These are phyloP conservation scores for Disparrhopalites patrizii DNA, from an alignment of 2,888 invertebrate genomes.

Conservation along the genomic window DNA sequence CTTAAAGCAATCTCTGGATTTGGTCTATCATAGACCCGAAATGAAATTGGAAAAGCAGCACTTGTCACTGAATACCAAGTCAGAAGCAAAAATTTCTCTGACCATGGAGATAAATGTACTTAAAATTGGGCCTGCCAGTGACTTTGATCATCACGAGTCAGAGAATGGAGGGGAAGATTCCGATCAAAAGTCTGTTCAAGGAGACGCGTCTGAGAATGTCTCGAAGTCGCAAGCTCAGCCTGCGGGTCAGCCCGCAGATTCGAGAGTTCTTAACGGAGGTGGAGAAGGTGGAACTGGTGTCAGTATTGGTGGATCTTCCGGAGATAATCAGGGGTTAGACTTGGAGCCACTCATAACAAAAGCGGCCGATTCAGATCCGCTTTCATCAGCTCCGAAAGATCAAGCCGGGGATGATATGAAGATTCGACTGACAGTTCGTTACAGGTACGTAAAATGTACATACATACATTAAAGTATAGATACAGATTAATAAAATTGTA, in stretches of 20 bases:
- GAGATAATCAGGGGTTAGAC: not conserved
- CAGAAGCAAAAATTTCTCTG: constrained; percentile 45
- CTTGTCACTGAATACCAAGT: constrained; percentile 40
- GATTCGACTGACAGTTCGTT: constrained; percentile 39
- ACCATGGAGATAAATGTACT: constrained; percentile 41
- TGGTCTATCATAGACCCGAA: constrained; percentile 43
- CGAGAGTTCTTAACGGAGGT: too few species aligned
- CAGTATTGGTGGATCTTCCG: not conserved
- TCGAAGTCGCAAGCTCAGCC: not conserved
- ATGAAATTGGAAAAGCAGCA: constrained; percentile 47
- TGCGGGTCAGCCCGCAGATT: not conserved
- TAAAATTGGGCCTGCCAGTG: constrained; percentile 23
- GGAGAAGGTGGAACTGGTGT: not conserved
- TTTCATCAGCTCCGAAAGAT: constrained; percentile 24
- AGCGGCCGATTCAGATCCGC: constrained; percentile 33
- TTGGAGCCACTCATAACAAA: constrained; percentile 23
- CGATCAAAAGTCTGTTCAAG: constrained; percentile 17
- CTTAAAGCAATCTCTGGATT: constrained; percentile 45
- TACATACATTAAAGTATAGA: too few species aligned
- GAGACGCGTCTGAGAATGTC: constrained; percentile 25
- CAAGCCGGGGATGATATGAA: constrained; percentile 40
- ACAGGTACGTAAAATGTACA: constrained; percentile 35
- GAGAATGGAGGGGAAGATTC: constrained; percentile 31
- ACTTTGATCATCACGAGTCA: constrained; percentile 17
- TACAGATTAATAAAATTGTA: too few species aligned